These are phyloP conservation scores for Apostichopus japonicus DNA, from an alignment of 35 echinoderm and acorn worm species.

Conservation along the genomic window DNA sequence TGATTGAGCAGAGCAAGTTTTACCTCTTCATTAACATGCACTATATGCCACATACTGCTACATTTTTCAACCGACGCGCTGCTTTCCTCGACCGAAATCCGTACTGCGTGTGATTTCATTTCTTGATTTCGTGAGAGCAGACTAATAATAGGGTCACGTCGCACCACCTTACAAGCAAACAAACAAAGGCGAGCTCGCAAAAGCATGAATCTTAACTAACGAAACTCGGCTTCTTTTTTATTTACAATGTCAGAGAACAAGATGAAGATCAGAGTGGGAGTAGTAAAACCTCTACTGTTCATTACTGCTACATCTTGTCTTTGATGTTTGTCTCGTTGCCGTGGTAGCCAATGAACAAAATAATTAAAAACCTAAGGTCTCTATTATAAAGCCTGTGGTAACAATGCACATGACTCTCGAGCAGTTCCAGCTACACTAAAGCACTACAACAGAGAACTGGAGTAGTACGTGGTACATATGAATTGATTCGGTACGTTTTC, in stretches of 20 bases:
- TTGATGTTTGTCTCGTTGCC: conserved; percentile 39
- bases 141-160: background rate
- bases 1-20: no score
- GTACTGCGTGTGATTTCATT: background rate
- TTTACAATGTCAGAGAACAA: background rate
- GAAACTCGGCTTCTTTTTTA: background rate
- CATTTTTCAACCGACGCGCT: background rate
- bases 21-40: no score
- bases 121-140: background rate
- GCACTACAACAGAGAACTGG: no score
- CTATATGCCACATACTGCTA: background rate
- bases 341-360: background rate
- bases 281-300: background rate
- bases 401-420: background rate
- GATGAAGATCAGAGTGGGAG: background rate
- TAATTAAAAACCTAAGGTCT: conserved; percentile 37
- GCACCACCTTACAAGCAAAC: background rate
- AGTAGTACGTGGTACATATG: no score
- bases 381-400: background rate
- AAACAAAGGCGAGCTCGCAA: background rate
- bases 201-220: background rate
- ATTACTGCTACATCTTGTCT: conserved; percentile 19
- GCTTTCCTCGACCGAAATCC: background rate
- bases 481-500: background rate
- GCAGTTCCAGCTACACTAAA: no score